phyloP scores from a whole-genome alignment of 2,113 vertebrate species.

The Corvus moneduloides region DNA sequence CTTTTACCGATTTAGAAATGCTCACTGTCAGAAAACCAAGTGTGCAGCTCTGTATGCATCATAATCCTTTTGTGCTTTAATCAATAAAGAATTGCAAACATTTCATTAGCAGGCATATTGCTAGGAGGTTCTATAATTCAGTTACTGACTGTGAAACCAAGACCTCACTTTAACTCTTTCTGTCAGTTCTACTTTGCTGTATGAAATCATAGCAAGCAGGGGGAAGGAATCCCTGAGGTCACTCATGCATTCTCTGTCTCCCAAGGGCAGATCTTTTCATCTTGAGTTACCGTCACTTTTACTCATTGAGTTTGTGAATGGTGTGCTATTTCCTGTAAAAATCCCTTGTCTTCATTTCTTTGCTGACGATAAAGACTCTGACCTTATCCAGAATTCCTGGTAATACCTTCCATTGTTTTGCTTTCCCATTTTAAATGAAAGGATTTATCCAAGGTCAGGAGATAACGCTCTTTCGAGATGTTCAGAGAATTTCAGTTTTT shows the following conservation, averaged over 20 bases:
- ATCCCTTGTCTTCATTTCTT: conserved; percentile 20
- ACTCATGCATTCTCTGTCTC: conserved; percentile 36
- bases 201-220: conserved; percentile 37
- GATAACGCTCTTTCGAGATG: not conserved
- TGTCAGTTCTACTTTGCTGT: conserved; percentile 33
- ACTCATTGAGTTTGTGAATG: conserved; percentile 36
- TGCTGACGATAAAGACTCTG: not conserved
- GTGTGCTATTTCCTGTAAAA: conserved; percentile 51
- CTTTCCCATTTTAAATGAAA: conserved; percentile 22
- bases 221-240: conserved; percentile 23
- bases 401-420: conserved; percentile 25
- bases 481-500: not conserved
- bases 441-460: conserved; percentile 31
- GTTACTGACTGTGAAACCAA: conserved; percentile 5
- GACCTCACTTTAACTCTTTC: conserved; percentile 8
- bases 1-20: not conserved
- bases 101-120: not conserved
- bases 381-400: conserved; percentile 21
- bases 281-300: conserved; percentile 17
- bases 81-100: not conserved
- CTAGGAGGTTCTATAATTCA: not conserved
- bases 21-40: not conserved
- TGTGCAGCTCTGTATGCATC: not conserved
- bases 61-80: not conserved
- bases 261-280: conserved; percentile 42